Evolutionary conservation across 2,113 vertebrate genomes (phyloP), one percentile per base, ranked within the genome.

Genomic region (Damaliscus lunatus): DNA sequence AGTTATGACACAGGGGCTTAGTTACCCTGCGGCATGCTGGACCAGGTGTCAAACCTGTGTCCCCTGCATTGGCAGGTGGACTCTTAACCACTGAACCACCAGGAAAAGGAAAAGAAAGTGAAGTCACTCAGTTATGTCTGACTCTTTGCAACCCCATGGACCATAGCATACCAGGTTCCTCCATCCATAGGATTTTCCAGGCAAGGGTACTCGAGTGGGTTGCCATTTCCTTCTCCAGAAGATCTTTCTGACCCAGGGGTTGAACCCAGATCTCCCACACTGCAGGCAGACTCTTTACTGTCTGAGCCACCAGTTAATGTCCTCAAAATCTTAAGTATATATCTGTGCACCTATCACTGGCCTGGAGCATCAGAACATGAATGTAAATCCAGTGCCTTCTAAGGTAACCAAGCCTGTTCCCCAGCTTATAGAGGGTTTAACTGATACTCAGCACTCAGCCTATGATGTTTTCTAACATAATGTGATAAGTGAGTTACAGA

Each of bases 281-380:
- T 23, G 5, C n/a, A 71, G n/a, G 10, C n/a, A 71, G n/a, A 40
- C 5, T 10, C 2, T 40, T 71, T 40, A 71, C 19, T 71, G n/a
- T 40, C 67, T 40, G n/a, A 71, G 19, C n/a, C 67, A 71, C 19
- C n/a, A 71, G n/a, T 10, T 40, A 40, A 40, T 71, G n/a, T 40
- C 67, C 9, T 40, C 10, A 23, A 71, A 71, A 71, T 36, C 67
- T 23, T 71, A 31, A 13, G 10, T 23, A 12, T 40, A 10, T 17
- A 17, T 60, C 64, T 15, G 4, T 0, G 6, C 6, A 9, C 3
- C 43, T 21, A 0, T 40, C 23, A 33, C 33, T 3, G 2, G 3
- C 31, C 31, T 4, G 25, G 36, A 17, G 12, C 23, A 12, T 64
- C n/a, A 23, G 5, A 5, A 29, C 13, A 4, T 11, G 36, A 53